Conservation (phyloP, 2,113 vertebrate genomes). For the Burhinus bistriatus region DNA sequence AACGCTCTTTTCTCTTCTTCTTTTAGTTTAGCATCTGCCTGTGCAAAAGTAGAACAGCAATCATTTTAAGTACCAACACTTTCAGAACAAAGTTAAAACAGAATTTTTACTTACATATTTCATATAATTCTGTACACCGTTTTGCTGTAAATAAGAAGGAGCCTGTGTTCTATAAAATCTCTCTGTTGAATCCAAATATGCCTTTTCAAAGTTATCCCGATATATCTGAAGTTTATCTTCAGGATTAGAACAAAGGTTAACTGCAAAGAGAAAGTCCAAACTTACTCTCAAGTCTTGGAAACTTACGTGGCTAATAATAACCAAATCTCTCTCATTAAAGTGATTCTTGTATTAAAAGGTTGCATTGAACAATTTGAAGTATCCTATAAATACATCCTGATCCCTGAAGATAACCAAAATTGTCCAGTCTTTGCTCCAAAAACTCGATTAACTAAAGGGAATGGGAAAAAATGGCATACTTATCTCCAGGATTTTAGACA, state of each 20-base stretch:
- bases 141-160: conserved; percentile 97
- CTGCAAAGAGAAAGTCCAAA: conserved; percentile 78
- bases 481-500: neutral
- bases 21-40: conserved; percentile 98
- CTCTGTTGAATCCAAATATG: conserved; percentile 98
- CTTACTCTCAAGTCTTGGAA: neutral
- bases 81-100: neutral
- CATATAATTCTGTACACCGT: conserved; percentile 99
- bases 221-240: conserved; percentile 99
- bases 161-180: conserved; percentile 99
- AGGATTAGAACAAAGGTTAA: conserved; percentile 98
- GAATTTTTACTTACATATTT: conserved; percentile 93
- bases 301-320: neutral
- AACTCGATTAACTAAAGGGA: neutral
- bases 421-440: neutral
- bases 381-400: neutral
- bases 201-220: conserved; percentile 99
- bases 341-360: neutral
- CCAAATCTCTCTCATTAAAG: neutral
- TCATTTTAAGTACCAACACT: conserved; percentile 69
- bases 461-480: neutral
- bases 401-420: neutral
- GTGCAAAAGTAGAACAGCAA: conserved; percentile 72
- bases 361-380: neutral
- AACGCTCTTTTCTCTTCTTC: conserved; percentile 98